phyloP scores from a whole-genome alignment of 2,888 invertebrate species.

The Adelognathus sp. region DNA sequence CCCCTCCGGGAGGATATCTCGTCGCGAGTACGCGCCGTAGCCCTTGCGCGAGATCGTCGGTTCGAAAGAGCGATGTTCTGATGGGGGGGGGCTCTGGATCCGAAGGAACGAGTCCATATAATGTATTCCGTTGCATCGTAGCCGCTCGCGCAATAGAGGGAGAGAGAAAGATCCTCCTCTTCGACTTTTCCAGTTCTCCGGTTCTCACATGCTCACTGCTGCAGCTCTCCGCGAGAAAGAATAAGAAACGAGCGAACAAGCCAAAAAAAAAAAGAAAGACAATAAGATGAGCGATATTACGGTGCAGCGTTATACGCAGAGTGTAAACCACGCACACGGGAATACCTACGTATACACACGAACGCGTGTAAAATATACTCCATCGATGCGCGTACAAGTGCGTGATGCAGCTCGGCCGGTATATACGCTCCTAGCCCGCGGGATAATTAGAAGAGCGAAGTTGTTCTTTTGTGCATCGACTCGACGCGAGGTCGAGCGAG shows the following conservation, averaged over 20 bases:
- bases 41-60: constrained; percentile 17
- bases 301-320: not conserved
- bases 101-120: constrained; percentile 75
- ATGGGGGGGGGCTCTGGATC: constrained; percentile 66
- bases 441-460: constrained; percentile 72
- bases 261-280: constrained; percentile 2
- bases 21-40: constrained; percentile 14
- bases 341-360: not conserved
- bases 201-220: constrained; percentile 9
- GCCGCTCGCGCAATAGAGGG: constrained; percentile 19
- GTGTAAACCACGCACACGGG: too few relatives aligned
- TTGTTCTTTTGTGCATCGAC: constrained; percentile 61
- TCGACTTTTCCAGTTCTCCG: constrained; percentile 13
- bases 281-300: constrained; percentile 36
- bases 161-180: constrained; percentile 25
- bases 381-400: constrained; percentile 47
- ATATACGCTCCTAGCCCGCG: constrained; percentile 59
- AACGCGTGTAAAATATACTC: not conserved
- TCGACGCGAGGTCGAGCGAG: constrained; percentile 48
- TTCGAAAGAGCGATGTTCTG: constrained; percentile 68
- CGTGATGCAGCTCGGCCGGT: constrained; percentile 57
- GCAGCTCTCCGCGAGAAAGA: not conserved
- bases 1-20: constrained; percentile 37
- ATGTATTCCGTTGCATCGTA: constrained; percentile 74
- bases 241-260: constrained; percentile 13